phyloP scores from a whole-genome alignment of 2,797 vertebrate genomes.

The Dendrocincla tyrannina region DNA sequence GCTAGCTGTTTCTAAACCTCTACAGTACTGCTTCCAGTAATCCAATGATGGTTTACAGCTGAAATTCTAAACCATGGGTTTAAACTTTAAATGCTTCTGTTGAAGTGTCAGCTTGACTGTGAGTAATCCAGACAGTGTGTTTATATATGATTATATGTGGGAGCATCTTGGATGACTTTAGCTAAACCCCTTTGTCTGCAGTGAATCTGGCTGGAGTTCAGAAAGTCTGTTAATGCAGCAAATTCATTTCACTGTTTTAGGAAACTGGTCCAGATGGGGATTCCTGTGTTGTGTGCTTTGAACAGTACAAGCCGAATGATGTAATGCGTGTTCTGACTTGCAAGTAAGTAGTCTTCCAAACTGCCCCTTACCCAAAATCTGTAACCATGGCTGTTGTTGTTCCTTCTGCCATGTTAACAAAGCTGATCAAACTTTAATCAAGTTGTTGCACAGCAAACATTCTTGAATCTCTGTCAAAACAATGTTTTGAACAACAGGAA shows the following conservation, averaged over 20 bases:
- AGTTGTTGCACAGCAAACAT: background rate
- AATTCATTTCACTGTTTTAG: slow-evolving; percentile 40
- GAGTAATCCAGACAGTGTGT: background rate
- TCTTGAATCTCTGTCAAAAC: background rate
- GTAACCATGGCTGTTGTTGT: background rate
- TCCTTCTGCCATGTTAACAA: background rate
- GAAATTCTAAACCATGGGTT: background rate
- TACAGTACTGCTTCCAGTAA: background rate
- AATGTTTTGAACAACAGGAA: background rate
- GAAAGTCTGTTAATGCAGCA: background rate
- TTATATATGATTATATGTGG: background rate
- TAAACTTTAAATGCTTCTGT: background rate
- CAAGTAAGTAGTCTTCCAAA: slow-evolving; percentile 78
- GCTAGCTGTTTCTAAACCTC: background rate
- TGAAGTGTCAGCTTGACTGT: background rate
- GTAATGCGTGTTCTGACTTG: slow-evolving; percentile 91
- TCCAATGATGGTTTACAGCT: background rate
- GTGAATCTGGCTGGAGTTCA: background rate
- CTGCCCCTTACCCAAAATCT: background rate
- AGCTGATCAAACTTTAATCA: background rate
- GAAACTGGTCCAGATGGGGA: slow-evolving; percentile 83
- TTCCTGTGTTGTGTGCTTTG: slow-evolving; percentile 91
- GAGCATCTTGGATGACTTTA: background rate
- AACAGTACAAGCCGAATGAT: slow-evolving; percentile 86
- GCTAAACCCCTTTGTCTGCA: background rate